Conservation (phyloP, 2,888 invertebrate species). For the Megalurothrips usitatus region DNA sequence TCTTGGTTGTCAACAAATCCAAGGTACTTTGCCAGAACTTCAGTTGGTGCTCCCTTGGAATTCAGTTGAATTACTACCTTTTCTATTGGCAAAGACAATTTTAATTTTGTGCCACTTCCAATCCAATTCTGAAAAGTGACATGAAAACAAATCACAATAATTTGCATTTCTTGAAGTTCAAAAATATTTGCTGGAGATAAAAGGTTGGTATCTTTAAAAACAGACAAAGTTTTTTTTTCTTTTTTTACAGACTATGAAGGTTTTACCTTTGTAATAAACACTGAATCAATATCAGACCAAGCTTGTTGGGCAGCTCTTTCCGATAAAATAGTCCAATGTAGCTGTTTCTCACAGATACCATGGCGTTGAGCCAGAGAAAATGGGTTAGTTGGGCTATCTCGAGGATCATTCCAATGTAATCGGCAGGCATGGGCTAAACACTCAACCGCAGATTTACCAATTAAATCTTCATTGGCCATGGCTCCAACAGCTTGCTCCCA, state of each 20-base stretch:
- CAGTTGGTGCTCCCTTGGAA: constrained; percentile 46
- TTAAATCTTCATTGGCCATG: constrained; percentile 43
- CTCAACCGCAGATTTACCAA: constrained; percentile 47
- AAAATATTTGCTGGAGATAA: too few species aligned
- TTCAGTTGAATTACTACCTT: constrained; percentile 49
- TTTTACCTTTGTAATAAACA: constrained; percentile 59
- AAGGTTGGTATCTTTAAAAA: too few species aligned
- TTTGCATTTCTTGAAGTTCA: too few species aligned
- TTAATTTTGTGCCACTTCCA: constrained; percentile 47
- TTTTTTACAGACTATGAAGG: constrained; percentile 15
- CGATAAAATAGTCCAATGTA: constrained; percentile 65
- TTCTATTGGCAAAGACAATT: constrained; percentile 47
- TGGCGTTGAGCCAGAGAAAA: constrained; percentile 54
- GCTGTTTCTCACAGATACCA: constrained; percentile 54
- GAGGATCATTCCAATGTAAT: constrained; percentile 53
- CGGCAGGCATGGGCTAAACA: constrained; percentile 53
- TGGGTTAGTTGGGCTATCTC: constrained; percentile 54
- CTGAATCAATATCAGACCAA: constrained; percentile 59
- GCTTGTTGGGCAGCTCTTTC: constrained; percentile 56
- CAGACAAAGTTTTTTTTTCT: not conserved
- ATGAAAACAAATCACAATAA: constrained; percentile 8
- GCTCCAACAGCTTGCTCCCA: constrained; percentile 55
- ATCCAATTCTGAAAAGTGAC: constrained; percentile 47
- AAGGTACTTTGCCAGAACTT: constrained; percentile 54
- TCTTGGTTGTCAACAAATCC: constrained; percentile 54